Percentiles rank a stretch among this genome's conserved stretches.
Evolutionary conservation across 2,797 vertebrate genomes (phyloP).

Genomic region (Arrhamphus sclerolepis): DNA sequence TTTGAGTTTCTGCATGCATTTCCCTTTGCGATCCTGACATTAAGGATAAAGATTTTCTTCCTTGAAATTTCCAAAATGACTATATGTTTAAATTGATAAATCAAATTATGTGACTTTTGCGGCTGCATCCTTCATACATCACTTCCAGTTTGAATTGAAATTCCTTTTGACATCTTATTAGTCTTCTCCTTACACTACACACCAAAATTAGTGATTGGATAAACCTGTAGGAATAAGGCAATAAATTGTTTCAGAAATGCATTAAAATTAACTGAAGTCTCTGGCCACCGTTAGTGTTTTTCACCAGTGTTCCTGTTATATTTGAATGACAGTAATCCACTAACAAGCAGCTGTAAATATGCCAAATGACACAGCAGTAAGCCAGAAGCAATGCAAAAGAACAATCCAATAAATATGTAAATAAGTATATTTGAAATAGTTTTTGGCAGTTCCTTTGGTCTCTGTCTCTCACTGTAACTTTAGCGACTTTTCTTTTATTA

Average conservation of each 20-base stretch:
- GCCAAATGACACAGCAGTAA: conserved; percentile 4
- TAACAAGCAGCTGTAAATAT: conserved; percentile 3
- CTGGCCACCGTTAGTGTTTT: neutral
- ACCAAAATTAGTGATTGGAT: neutral
- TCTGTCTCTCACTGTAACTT: neutral
- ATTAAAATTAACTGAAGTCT: neutral
- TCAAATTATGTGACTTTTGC: too few relatives aligned
- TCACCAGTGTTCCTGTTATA: neutral
- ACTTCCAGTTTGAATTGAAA: neutral
- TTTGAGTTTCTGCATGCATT: neutral
- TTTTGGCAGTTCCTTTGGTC: neutral
- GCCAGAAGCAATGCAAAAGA: neutral
- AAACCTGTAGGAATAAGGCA: neutral
- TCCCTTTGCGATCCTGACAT: neutral
- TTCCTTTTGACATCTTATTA: neutral
- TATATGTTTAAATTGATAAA: neutral
- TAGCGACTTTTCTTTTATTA: neutral
- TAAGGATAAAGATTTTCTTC: neutral
- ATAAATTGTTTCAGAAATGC: neutral
- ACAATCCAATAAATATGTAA: neutral
- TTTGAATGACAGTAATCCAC: neutral
- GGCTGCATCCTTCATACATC: neutral
- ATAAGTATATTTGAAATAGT: neutral
- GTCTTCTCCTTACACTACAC: neutral
- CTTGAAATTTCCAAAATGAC: neutral